Evolutionary conservation across 2,888 invertebrate genomes (phyloP), one percentile per base, ranked within the genome.

Genomic region (Toxonevra muliebris): DNA sequence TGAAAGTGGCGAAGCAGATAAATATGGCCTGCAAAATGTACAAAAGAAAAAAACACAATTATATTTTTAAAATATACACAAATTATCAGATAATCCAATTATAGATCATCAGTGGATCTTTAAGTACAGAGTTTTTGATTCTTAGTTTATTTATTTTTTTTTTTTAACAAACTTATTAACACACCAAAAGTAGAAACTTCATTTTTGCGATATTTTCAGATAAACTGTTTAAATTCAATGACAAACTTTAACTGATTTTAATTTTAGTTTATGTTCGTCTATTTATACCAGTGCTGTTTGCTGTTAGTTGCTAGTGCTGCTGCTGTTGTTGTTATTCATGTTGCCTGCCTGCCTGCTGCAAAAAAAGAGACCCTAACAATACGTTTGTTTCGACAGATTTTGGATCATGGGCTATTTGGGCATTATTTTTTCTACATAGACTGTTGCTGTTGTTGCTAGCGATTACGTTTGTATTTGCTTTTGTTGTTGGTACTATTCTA

Each of bases 181-280:
- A 72, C 77, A 82, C 81, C 81, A 82, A 74, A 19, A 78, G 68
- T 64, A 82, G 73, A 75, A 80, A 81, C 72, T 82, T 81, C 81
- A 81, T 81, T 59, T 66, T 15, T 59, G 43, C 30, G 53, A 58
- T 45, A 10, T 60, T 64, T 9, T 12, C 41, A 41, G 60, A 55
- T 63, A 62, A 68, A 70, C 63, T 50, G 70, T 59, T 66, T 69
- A 68, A 69, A 63, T 69, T 59, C 72, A 76, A 74, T 76, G 76
- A 77, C 76, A 73, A 73, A 75, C 75, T 74, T 77, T 73, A 73
- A 81, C 82, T 81, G 82, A 77, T 68, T 74, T 74, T 76, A 75
- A 76, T 73, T 75, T 70, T 62, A 45, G 60, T n/a, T 11, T 61
- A 54, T 54, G 55, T 54, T 17, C 61, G 53, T 53, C 66, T 66